These are phyloP conservation scores for Apostichopus parvimensis DNA, from an alignment of 35 echinoderm and acorn worm species.

Conservation along the genomic window DNA sequence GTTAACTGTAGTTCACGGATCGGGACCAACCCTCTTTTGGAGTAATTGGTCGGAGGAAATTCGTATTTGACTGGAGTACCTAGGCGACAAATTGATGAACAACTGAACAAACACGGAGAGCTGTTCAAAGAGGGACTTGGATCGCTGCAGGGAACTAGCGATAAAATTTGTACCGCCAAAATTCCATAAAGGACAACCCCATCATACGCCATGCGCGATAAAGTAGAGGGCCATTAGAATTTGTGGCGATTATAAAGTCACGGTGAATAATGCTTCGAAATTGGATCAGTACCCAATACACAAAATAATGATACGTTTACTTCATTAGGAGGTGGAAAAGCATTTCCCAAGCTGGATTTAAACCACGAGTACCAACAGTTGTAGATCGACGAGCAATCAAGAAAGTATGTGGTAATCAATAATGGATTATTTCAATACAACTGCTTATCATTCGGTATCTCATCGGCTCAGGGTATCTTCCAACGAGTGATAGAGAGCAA, in stretches of 20 bases:
- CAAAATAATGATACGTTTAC: neutral
- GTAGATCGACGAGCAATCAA: neutral
- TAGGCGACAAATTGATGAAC: too few species aligned
- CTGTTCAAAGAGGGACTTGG: too few species aligned
- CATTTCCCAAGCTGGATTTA: neutral
- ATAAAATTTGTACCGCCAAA: too few species aligned
- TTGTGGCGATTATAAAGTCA: slow-evolving; percentile 28
- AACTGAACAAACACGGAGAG: too few species aligned
- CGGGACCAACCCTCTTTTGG: too few species aligned
- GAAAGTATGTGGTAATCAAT: neutral
- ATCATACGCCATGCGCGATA: too few species aligned
- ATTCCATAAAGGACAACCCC: too few species aligned
- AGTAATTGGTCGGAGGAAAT: too few species aligned
- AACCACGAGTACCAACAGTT: neutral
- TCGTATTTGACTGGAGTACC: too few species aligned
- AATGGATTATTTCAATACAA: neutral
- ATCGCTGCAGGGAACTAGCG: too few species aligned
- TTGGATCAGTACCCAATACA: slow-evolving; percentile 18
- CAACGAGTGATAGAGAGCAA: neutral
- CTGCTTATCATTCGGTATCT: neutral
- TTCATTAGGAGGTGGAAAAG: neutral
- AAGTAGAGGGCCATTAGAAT: neutral
- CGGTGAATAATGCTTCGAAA: neutral
- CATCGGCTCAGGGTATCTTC: neutral
- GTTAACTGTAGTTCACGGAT: too few species aligned